phyloP scores from a whole-genome alignment of 2,888 invertebrate species.

The Doris montereyensis region DNA sequence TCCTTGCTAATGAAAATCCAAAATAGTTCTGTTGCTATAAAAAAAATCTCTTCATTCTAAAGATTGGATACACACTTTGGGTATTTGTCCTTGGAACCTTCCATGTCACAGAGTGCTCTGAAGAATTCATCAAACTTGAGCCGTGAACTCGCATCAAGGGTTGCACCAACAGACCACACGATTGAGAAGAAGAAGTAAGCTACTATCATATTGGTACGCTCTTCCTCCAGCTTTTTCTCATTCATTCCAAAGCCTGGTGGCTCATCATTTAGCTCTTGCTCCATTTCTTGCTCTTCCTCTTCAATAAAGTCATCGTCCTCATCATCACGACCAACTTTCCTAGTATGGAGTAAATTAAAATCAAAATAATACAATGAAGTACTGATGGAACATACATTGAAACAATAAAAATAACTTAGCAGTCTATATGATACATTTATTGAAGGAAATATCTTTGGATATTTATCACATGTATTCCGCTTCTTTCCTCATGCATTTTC shows the following conservation, averaged over 20 bases:
- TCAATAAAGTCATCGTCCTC: constrained; percentile 62
- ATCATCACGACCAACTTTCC: constrained; percentile 65
- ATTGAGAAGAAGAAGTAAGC: constrained; percentile 71
- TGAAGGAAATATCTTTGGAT: too few species aligned
- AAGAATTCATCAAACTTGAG: constrained; percentile 72
- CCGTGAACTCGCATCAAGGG: constrained; percentile 66
- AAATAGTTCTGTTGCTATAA: too few species aligned
- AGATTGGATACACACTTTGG: constrained; percentile 69
- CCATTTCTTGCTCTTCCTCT: constrained; percentile 52
- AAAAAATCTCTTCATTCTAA: too few species aligned
- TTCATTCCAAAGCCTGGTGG: constrained; percentile 50
- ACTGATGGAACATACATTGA: too few species aligned
- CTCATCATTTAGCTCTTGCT: constrained; percentile 44
- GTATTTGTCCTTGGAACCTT: constrained; percentile 65
- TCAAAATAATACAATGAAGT: too few species aligned
- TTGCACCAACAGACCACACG: constrained; percentile 71
- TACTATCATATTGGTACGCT: constrained; percentile 68
- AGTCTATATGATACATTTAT: too few species aligned
- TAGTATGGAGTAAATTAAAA: constrained; percentile 43
- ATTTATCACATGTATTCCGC: too few species aligned
- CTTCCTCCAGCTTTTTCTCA: constrained; percentile 68
- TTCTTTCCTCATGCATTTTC: too few species aligned
- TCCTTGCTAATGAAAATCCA: too few species aligned
- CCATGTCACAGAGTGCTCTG: constrained; percentile 67
- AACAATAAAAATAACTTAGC: background rate